A percentile compares a stretch with the other conserved stretches of the same genome.
These are phyloP conservation scores for Caenorhabditis becei DNA, from an alignment of 2,888 invertebrate genomes.

Conservation along the genomic window DNA sequence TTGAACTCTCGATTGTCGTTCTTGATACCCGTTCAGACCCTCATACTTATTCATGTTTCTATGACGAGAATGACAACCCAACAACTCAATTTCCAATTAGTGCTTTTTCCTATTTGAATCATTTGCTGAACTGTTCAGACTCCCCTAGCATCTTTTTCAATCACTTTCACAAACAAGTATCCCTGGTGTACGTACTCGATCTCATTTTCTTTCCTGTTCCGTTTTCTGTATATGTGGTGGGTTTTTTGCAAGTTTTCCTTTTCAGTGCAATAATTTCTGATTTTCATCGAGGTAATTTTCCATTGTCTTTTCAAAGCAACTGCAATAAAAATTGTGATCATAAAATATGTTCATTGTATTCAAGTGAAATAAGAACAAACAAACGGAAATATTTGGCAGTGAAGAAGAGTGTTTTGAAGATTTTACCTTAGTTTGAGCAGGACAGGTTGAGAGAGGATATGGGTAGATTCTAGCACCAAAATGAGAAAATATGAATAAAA, in stretches of 20 bases:
- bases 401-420: slow-evolving; percentile 26
- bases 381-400: slow-evolving; percentile 49
- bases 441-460: slow-evolving; percentile 50
- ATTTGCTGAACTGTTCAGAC: slow-evolving; percentile 15
- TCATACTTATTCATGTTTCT: slow-evolving; percentile 58
- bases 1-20: slow-evolving; percentile 12
- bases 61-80: slow-evolving; percentile 35
- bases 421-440: slow-evolving; percentile 44
- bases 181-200: slow-evolving; percentile 50
- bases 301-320: slow-evolving; percentile 2
- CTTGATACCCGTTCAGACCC: slow-evolving; percentile 1
- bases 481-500: slow-evolving; percentile 41
- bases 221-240: slow-evolving; percentile 62
- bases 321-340: slow-evolving; percentile 20
- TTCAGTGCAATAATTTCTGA: slow-evolving; percentile 51
- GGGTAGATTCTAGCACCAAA: slow-evolving; percentile 54
- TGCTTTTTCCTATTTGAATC: slow-evolving; percentile 8
- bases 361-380: slow-evolving; percentile 19
- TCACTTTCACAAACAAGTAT: slow-evolving; percentile 10
- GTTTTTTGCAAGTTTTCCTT: slow-evolving; percentile 23
- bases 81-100: not conserved
- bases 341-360: slow-evolving; percentile 29
- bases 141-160: slow-evolving; percentile 2
- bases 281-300: slow-evolving; percentile 28
- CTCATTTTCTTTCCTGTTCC: slow-evolving; percentile 21